Evolutionary conservation across 2,113 vertebrate genomes (phyloP).

Genomic region (Ameiurus melas): DNA sequence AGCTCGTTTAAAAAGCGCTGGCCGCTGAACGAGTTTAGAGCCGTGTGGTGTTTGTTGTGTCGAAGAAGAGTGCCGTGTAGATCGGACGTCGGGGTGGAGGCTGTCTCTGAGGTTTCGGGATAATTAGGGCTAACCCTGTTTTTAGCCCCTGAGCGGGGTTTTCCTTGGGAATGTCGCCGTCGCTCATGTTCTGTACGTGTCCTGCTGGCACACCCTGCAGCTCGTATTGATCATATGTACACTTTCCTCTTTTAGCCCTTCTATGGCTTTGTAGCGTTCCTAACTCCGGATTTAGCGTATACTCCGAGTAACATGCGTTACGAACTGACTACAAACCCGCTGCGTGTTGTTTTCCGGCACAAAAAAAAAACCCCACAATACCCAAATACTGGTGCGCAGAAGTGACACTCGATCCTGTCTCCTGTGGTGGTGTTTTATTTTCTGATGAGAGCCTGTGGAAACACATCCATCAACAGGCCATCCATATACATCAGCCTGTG

Average conservation of each 20-base stretch:
- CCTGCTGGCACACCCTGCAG: slow-evolving; percentile 7
- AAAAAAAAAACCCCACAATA: slow-evolving; percentile 33
- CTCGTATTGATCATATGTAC: slow-evolving; percentile 14
- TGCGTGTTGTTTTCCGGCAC: slow-evolving; percentile 57
- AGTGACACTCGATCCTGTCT: slow-evolving; percentile 57
- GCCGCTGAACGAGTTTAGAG: slow-evolving; percentile 26
- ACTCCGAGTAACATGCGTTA: slow-evolving; percentile 15
- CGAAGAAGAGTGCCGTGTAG: slow-evolving; percentile 23
- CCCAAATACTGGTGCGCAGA: slow-evolving; percentile 11
- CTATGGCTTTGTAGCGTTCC: neutral
- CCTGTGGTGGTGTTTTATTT: slow-evolving; percentile 38
- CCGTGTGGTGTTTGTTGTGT: slow-evolving; percentile 36
- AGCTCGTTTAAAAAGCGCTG: slow-evolving; percentile 30
- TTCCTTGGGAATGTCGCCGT: slow-evolving; percentile 62
- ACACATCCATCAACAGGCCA: slow-evolving; percentile 65
- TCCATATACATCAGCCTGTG: slow-evolving; percentile 31
- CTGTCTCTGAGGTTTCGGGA: slow-evolving; percentile 43
- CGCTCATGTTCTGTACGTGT: slow-evolving; percentile 21
- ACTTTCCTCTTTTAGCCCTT: neutral
- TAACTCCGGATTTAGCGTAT: neutral
- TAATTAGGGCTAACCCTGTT: slow-evolving; percentile 57
- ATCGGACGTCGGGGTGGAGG: slow-evolving; percentile 42
- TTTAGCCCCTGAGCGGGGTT: slow-evolving; percentile 61
- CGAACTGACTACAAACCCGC: slow-evolving; percentile 30
- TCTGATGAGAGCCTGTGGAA: slow-evolving; percentile 47